Conservation (phyloP, 2,113 vertebrate genomes). For the Sclerurus mexicanus region DNA sequence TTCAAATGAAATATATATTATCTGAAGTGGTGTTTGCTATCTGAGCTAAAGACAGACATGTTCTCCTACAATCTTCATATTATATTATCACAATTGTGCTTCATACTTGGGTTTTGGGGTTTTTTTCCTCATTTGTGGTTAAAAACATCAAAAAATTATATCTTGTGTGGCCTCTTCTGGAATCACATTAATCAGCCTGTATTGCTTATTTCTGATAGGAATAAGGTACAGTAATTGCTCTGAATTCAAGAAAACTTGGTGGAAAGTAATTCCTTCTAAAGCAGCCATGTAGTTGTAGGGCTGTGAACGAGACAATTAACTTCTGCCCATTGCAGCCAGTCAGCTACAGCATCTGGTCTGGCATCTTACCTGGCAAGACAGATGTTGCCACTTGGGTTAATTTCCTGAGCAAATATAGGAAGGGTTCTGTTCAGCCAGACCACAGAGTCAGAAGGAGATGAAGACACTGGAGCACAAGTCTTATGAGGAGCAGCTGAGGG, state of each 20-base stretch:
- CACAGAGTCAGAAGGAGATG: not conserved
- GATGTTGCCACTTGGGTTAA: not conserved
- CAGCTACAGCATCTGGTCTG: not conserved
- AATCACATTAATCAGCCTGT: not conserved
- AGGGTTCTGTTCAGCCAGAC: not conserved
- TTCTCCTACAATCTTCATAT: not conserved
- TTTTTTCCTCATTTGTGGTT: not conserved
- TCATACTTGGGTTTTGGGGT: not conserved
- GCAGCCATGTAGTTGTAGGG: not conserved
- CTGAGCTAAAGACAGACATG: slow-evolving; percentile 5
- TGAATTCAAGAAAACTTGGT: not conserved
- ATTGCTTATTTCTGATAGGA: not conserved
- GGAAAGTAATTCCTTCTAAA: not conserved
- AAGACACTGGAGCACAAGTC: not conserved
- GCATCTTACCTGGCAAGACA: not conserved
- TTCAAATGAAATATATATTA: slow-evolving; percentile 11
- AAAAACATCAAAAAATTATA: not conserved
- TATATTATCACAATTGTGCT: not conserved
- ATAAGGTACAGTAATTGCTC: not conserved
- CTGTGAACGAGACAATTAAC: too few relatives aligned
- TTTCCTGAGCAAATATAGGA: not conserved
- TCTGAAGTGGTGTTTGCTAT: not conserved
- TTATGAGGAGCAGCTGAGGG: not conserved
- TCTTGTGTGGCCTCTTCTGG: not conserved
- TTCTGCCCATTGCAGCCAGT: not conserved